phyloP scores from a whole-genome alignment of 2,888 invertebrate species.

The Frankliniella intonsa region DNA sequence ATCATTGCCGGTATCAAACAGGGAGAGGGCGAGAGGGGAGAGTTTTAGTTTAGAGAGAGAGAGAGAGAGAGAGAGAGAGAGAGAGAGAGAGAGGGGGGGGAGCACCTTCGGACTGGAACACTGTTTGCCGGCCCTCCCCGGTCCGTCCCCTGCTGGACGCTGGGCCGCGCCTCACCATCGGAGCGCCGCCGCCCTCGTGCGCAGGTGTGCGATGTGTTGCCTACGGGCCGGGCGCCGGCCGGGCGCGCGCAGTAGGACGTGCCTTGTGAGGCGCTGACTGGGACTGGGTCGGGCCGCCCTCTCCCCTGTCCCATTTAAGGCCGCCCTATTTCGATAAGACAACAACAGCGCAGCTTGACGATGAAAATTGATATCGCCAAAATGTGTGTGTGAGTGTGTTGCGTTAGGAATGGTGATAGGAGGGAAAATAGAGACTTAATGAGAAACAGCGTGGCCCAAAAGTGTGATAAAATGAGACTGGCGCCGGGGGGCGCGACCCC shows the following conservation, averaged over 20 bases:
- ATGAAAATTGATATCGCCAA: too few relatives aligned
- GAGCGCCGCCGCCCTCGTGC: background rate
- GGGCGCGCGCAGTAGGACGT: background rate
- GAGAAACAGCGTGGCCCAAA: too few relatives aligned
- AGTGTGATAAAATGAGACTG: too few relatives aligned
- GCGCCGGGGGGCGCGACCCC: too few relatives aligned
- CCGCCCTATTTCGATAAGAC: background rate
- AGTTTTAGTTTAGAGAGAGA: background rate
- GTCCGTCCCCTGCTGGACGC: background rate
- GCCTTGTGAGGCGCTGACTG: too few relatives aligned
- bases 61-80: background rate
- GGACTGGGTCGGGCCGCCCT: too few relatives aligned
- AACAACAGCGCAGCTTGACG: too few relatives aligned
- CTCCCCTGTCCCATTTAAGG: background rate
- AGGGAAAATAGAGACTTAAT: too few relatives aligned
- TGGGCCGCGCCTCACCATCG: background rate
- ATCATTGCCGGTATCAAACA: too few relatives aligned
- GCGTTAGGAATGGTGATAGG: too few relatives aligned
- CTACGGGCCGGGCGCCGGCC: background rate
- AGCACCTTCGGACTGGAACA: background rate
- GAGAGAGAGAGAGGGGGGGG: background rate
- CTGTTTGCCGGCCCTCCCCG: background rate
- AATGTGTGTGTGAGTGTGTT: too few relatives aligned
- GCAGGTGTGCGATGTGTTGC: background rate
- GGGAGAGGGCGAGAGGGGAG: constrained; percentile 16